phyloP scores from a whole-genome alignment of 2,888 invertebrate genomes.

The Monoplex corrugatus region DNA sequence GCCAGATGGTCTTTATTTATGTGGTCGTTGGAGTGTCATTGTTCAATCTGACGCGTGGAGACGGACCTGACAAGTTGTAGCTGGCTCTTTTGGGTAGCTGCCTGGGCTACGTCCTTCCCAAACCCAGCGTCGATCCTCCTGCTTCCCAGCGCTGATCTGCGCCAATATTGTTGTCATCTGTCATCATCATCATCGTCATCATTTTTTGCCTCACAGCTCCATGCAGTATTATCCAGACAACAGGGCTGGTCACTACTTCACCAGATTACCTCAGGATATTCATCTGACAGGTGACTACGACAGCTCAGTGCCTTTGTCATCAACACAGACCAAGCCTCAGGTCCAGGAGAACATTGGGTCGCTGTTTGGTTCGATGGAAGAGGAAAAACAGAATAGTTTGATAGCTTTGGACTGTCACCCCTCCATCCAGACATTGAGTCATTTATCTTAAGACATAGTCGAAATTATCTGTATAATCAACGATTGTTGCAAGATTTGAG shows the following conservation, averaged over 20 bases:
- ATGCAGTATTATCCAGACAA: constrained; percentile 26
- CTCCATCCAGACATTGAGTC: not conserved
- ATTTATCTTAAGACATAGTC: not conserved
- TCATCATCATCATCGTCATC: constrained; percentile 1
- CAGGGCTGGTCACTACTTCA: constrained; percentile 23
- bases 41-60: constrained; percentile 14
- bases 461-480: not conserved
- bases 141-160: not conserved
- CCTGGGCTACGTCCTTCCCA: constrained; percentile 50
- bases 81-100: constrained; percentile 40
- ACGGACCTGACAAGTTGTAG: constrained; percentile 29
- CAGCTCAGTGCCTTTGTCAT: too few species aligned
- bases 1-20: not conserved
- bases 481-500: not conserved
- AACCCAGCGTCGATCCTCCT: constrained; percentile 35
- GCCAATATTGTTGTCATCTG: not conserved
- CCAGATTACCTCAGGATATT: not conserved
- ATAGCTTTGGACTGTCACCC: not conserved
- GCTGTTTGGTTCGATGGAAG: too few species aligned
- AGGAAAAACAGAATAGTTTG: too few species aligned
- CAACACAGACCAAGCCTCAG: too few species aligned
- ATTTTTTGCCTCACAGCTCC: not conserved
- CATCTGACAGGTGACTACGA: not conserved
- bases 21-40: not conserved
- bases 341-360: too few species aligned